Conservation (phyloP, 2,797 vertebrate species). For the Bovichtus variegatus region DNA sequence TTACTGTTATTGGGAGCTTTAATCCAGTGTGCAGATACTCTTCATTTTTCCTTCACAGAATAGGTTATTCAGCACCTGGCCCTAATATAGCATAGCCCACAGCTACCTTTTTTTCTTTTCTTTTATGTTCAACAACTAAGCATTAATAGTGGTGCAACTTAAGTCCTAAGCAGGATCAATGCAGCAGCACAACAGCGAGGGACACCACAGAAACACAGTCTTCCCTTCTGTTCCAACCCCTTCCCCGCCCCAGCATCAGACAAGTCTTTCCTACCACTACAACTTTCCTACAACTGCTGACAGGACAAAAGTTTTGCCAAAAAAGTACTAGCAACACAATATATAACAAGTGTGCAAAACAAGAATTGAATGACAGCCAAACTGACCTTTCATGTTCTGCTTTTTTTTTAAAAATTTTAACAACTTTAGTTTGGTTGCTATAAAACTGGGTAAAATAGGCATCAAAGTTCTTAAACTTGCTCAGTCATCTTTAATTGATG, state of each 20-base stretch:
- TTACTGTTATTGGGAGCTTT: background rate
- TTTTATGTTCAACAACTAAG: constrained; percentile 2
- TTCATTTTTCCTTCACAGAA: background rate
- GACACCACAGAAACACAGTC: constrained; percentile 22
- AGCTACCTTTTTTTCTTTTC: constrained; percentile 5
- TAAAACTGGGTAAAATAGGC: constrained; percentile 11
- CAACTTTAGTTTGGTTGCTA: background rate
- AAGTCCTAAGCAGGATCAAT: constrained; percentile 4
- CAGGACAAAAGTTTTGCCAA: constrained; percentile 12
- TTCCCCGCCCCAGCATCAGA: constrained; percentile 7
- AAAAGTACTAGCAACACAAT: background rate
- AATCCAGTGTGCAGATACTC: background rate
- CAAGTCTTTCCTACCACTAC: constrained; percentile 7
- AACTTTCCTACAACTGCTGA: no score
- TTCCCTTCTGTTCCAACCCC: background rate
- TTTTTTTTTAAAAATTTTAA: background rate
- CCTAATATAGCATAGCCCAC: background rate
- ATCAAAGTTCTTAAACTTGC: constrained; percentile 10
- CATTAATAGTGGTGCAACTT: background rate
- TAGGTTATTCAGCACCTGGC: background rate
- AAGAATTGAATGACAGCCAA: constrained; percentile 13
- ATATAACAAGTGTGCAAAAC: constrained; percentile 6
- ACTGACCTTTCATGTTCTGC: background rate
- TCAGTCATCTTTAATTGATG: constrained; percentile 48
- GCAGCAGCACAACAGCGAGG: constrained; percentile 1